These are phyloP conservation scores for Drosophila nigromelanica DNA, from an alignment of 1,140 invertebrate species.

Conservation along the genomic window DNA sequence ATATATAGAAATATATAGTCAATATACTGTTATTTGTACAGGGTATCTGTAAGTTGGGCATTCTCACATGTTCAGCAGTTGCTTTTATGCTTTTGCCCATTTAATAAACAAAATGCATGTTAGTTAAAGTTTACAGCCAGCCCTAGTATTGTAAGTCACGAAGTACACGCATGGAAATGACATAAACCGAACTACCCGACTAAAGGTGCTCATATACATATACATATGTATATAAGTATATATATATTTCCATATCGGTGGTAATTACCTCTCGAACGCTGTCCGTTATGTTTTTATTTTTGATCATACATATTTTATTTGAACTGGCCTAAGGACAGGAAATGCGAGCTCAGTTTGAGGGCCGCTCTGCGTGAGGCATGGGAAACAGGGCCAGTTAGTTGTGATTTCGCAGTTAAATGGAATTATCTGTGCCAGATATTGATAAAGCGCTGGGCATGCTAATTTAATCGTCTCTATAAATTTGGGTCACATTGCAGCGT, in stretches of 20 bases:
- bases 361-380: no score
- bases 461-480: no score
- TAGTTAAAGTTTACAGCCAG: conserved; percentile 21
- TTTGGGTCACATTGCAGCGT: no score
- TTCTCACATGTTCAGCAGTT: not conserved
- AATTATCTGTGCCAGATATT: no score
- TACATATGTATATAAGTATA: not conserved
- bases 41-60: not conserved
- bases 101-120: conserved; percentile 21
- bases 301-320: no score
- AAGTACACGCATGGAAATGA: conserved; percentile 14
- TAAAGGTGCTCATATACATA: not conserved
- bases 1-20: no score
- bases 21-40: not conserved
- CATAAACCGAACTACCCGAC: conserved; percentile 1
- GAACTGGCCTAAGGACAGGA: no score
- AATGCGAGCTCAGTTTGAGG: no score
- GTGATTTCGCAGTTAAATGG: no score
- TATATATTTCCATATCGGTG: not conserved
- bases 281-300: no score
- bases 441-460: no score
- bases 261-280: not conserved
- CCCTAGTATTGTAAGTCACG: conserved; percentile 13
- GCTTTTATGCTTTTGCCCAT: not conserved
- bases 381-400: no score